phyloP scores from a whole-genome alignment of 2,113 vertebrate genomes.

The Vulpes lagopus region DNA sequence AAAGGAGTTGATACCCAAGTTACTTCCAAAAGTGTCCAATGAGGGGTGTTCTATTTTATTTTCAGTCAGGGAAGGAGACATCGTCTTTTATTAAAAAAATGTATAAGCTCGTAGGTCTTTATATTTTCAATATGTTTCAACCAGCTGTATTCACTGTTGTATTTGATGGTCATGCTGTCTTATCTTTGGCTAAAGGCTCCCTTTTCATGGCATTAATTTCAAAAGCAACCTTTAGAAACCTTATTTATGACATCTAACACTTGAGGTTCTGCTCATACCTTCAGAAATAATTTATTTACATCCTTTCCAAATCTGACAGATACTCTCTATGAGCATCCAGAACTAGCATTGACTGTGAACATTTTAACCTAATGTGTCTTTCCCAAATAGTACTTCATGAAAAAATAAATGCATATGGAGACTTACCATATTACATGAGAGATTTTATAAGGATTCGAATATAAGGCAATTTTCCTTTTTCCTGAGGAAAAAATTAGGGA shows the following conservation, averaged over 20 bases:
- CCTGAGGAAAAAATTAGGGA: neutral
- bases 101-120: neutral
- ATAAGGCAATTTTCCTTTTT: neutral
- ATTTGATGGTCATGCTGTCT: slow-evolving; percentile 41
- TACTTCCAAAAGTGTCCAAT: neutral
- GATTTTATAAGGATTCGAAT: slow-evolving; percentile 5
- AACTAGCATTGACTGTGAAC: neutral
- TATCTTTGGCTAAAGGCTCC: neutral
- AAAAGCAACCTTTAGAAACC: slow-evolving; percentile 1
- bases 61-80: neutral
- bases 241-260: neutral
- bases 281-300: slow-evolving; percentile 22
- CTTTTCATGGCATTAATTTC: slow-evolving; percentile 44
- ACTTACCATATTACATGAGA: neutral
- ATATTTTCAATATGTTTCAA: slow-evolving; percentile 15
- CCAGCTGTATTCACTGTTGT: neutral
- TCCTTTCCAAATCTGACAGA: neutral
- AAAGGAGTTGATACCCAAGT: neutral
- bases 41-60: slow-evolving; percentile 49
- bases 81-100: slow-evolving; percentile 26
- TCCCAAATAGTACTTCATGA: neutral
- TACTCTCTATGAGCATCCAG: slow-evolving; percentile 2
- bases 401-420: slow-evolving; percentile 33
- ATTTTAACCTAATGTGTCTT: neutral
- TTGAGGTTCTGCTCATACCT: neutral